Conservation (phyloP, 1,140 invertebrate genomes). For the Harpegnathos saltator region DNA sequence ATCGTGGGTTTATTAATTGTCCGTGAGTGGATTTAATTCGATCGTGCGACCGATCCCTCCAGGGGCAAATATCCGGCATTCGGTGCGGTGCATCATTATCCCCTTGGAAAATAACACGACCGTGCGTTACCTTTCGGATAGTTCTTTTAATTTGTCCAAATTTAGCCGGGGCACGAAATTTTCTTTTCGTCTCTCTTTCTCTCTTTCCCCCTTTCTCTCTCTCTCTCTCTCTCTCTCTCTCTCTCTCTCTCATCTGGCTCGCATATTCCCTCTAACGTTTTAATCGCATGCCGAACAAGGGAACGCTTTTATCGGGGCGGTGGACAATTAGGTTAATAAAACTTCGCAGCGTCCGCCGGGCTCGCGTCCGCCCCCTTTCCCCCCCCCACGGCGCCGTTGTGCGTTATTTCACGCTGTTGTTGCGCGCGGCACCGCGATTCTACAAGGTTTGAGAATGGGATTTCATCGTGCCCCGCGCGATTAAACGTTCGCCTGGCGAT, state of each 20-base stretch:
- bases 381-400: too few species aligned
- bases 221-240: not conserved
- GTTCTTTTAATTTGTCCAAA: conserved; percentile 31
- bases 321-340: conserved; percentile 66
- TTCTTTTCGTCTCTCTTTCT: not conserved
- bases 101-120: not conserved
- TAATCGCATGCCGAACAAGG: conserved; percentile 19
- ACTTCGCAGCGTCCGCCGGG: conserved; percentile 25
- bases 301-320: conserved; percentile 44
- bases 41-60: conserved; percentile 28
- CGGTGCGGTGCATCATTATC: conserved; percentile 1
- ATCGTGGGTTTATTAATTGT: conserved; percentile 33
- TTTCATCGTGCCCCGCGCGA: conserved; percentile 23
- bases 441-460: conserved; percentile 28
- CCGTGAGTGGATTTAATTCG: conserved; percentile 21
- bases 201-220: not conserved
- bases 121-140: conserved; percentile 6
- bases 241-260: not conserved
- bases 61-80: conserved; percentile 6
- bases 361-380: conserved; percentile 12
- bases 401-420: conserved; percentile 53
- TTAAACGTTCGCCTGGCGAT: conserved; percentile 18
- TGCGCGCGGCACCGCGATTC: conserved; percentile 11
- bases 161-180: not conserved
- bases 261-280: conserved; percentile 7